These are phyloP conservation scores for Monoplex corrugatus DNA, from an alignment of 2,888 invertebrate species.

Conservation along the genomic window DNA sequence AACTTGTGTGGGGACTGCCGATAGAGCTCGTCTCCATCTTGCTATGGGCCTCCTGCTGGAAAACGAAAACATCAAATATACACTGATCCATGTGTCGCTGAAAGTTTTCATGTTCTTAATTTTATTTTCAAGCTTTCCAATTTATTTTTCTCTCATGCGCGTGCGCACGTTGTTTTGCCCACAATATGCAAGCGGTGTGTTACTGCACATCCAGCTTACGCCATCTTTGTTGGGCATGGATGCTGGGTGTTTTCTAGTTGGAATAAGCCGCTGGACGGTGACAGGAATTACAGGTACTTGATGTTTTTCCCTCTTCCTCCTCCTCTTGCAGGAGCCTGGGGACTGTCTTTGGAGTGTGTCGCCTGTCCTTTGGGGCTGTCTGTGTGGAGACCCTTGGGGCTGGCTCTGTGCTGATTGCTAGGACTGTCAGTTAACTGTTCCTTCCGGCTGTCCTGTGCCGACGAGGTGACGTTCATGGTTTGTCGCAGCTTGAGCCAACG, in stretches of 20 bases:
- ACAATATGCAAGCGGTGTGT: too few species aligned
- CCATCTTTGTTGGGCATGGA: too few species aligned
- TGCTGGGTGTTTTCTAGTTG: too few species aligned
- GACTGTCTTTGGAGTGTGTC: not conserved
- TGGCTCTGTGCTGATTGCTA: not conserved
- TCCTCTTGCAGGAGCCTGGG: not conserved
- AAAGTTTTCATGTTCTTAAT: too few species aligned
- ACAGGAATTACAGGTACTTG: too few species aligned
- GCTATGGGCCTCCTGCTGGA: conserved; percentile 49
- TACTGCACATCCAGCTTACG: too few species aligned
- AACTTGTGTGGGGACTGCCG: conserved; percentile 41
- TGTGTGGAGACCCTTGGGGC: not conserved
- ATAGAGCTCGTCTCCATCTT: not conserved
- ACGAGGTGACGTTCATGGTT: conserved; percentile 61
- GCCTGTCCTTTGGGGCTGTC: not conserved
- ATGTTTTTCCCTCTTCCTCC: conserved; percentile 74
- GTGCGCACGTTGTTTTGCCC: too few species aligned
- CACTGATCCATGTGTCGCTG: too few species aligned
- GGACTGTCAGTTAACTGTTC: not conserved
- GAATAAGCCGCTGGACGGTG: too few species aligned
- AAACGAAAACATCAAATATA: too few species aligned
- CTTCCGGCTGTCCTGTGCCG: not conserved
- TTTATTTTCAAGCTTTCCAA: too few species aligned
- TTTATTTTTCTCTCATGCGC: too few species aligned
- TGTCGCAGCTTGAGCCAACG: conserved; percentile 59